Percentiles rank a stretch among this genome's conserved stretches.
Conservation (phyloP, 2,113 vertebrate genomes). For the Alligator sinensis region DNA sequence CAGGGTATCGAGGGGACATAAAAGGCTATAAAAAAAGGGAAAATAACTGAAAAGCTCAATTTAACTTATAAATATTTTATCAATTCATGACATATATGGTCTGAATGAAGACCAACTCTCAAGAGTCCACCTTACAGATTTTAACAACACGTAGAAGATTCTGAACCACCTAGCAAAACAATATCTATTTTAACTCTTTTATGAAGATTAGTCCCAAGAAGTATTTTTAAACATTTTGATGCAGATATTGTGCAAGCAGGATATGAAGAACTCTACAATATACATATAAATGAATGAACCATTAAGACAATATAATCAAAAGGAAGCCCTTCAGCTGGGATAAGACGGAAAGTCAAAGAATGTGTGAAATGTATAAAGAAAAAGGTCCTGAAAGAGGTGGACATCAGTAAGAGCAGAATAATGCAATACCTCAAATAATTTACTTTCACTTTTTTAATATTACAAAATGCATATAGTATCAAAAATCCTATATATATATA, state of each 20-base stretch:
- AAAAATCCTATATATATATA: too few species aligned
- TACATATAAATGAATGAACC: neutral
- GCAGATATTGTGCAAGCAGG: neutral
- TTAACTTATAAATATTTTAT: neutral
- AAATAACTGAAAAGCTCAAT: slow-evolving; percentile 31
- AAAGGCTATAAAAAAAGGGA: slow-evolving; percentile 86
- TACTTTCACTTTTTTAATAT: neutral
- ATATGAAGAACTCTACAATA: neutral
- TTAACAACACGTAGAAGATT: neutral
- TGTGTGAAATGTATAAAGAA: neutral
- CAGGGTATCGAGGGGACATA: slow-evolving; percentile 99
- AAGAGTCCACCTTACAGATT: neutral
- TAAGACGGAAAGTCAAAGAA: neutral
- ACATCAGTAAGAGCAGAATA: neutral
- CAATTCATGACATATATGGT: neutral
- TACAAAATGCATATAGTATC: neutral
- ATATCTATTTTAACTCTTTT: neutral
- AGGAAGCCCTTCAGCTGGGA: neutral
- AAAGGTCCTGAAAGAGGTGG: neutral
- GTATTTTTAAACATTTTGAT: neutral
- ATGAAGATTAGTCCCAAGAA: neutral
- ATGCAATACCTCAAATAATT: neutral
- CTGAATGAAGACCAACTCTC: neutral
- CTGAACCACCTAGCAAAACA: neutral
- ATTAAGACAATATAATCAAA: neutral